phyloP scores from a whole-genome alignment of 2,113 vertebrate species.

The Corvus moneduloides region DNA sequence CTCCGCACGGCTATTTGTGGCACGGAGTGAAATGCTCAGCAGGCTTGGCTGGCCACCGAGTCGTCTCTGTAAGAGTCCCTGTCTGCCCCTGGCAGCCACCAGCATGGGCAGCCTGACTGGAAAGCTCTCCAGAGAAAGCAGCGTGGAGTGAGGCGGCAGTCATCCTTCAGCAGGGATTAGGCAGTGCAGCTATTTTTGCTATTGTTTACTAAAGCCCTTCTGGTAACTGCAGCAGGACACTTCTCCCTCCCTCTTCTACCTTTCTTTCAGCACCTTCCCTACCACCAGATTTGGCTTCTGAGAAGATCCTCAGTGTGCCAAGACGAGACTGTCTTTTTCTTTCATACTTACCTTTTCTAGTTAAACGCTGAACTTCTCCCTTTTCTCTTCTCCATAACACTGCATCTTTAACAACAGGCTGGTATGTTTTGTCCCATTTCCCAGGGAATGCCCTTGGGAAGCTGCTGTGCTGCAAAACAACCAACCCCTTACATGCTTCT shows the following conservation, averaged over 20 bases:
- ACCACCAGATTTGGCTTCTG: background rate
- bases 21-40: constrained; percentile 52
- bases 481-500: background rate
- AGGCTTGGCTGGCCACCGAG: background rate
- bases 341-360: background rate
- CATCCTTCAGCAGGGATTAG: background rate
- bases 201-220: background rate
- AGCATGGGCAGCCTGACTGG: background rate
- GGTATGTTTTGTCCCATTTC: background rate
- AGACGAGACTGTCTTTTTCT: background rate
- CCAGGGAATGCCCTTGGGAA: background rate
- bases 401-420: background rate
- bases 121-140: background rate
- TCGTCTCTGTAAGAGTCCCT: constrained; percentile 65
- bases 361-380: background rate
- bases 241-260: background rate
- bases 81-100: background rate
- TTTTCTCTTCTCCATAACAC: background rate
- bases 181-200: background rate
- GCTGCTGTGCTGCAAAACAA: background rate
- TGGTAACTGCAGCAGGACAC: accelerated
- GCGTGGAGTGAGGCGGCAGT: background rate
- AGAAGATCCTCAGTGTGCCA: background rate
- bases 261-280: background rate
- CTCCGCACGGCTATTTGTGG: constrained; percentile 78